A percentile compares a stretch with the other conserved stretches of the same genome.
These are phyloP conservation scores for Cotesia typhae DNA, from an alignment of 1,140 invertebrate species.

Conservation along the genomic window DNA sequence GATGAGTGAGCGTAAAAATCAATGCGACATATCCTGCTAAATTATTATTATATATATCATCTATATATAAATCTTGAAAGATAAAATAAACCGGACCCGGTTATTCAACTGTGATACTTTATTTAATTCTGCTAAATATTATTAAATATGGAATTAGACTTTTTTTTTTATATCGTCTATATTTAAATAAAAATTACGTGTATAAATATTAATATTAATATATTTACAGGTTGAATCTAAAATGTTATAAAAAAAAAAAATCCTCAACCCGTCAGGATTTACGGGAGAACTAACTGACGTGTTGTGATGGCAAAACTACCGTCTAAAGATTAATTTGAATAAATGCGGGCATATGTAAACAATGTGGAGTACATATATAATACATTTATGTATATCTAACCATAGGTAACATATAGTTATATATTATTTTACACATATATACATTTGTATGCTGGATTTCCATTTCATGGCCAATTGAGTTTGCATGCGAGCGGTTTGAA, in stretches of 20 bases:
- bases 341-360: conserved; percentile 17
- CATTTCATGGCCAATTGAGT: conserved; percentile 30
- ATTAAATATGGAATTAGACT: too few relatives aligned
- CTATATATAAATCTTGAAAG: background rate
- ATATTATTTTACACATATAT: background rate
- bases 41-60: conserved; percentile 7
- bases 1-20: conserved; percentile 17
- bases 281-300: conserved; percentile 12
- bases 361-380: conserved; percentile 12
- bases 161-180: too few relatives aligned
- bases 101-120: conserved; percentile 21
- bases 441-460: conserved; percentile 10
- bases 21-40: conserved; percentile 16
- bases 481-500: conserved; percentile 26
- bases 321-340: conserved; percentile 12
- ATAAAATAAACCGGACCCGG: conserved; percentile 15
- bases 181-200: too few relatives aligned
- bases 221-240: too few relatives aligned
- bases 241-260: too few relatives aligned
- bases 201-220: too few relatives aligned
- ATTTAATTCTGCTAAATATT: too few relatives aligned
- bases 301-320: background rate
- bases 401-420: background rate
- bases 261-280: background rate
- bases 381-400: background rate